Conservation (phyloP, 2,888 invertebrate species). For the Gastrophysa polygoni region DNA sequence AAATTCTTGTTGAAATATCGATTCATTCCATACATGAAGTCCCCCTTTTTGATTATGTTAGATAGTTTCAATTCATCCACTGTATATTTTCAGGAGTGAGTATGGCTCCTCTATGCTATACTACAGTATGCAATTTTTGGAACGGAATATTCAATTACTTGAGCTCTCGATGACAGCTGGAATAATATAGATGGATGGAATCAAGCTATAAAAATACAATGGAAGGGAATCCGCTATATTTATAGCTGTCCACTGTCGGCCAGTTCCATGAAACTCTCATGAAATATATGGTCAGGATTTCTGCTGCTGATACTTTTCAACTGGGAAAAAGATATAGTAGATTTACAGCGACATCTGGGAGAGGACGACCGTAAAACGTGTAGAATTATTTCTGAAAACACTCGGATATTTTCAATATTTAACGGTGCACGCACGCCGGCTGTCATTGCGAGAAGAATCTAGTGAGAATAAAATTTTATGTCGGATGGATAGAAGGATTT, state of each 20-base stretch:
- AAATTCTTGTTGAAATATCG: too few species aligned
- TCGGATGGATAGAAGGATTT: too few species aligned
- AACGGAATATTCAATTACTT: not conserved
- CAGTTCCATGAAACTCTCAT: not conserved
- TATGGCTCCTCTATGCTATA: not conserved
- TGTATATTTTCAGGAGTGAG: too few species aligned
- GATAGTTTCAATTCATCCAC: too few species aligned
- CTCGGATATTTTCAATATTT: not conserved
- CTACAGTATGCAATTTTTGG: not conserved
- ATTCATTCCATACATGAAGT: too few species aligned
- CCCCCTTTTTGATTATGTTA: too few species aligned
- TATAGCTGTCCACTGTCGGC: not conserved
- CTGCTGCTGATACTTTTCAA: not conserved
- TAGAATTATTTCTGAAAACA: not conserved
- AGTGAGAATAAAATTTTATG: too few species aligned
- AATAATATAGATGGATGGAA: not conserved
- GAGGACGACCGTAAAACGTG: not conserved
- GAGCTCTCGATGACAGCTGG: not conserved
- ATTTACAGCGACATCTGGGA: not conserved
- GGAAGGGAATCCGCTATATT: not conserved
- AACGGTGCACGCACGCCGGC: not conserved
- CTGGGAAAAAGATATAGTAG: not conserved
- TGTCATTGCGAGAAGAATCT: not conserved
- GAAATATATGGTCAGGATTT: not conserved
- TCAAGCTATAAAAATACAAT: not conserved